phyloP scores from a whole-genome alignment of 2,888 invertebrate genomes.

The Drosophila pseudotakahashii region DNA sequence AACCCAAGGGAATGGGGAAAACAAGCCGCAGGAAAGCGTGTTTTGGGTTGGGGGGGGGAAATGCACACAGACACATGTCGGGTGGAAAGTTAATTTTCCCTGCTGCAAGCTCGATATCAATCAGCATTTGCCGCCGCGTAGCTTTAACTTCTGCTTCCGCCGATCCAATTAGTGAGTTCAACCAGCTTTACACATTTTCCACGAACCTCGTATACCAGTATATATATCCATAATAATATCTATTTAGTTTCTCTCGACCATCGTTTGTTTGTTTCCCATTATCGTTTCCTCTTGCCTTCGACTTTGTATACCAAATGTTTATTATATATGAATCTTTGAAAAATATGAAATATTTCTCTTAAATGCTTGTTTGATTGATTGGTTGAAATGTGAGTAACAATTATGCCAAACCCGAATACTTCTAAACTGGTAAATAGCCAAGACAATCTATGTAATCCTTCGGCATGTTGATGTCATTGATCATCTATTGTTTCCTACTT shows the following conservation, averaged over 20 bases:
- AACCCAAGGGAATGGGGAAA: slow-evolving; percentile 37
- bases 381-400: slow-evolving; percentile 84
- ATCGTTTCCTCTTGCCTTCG: slow-evolving; percentile 64
- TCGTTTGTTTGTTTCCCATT: slow-evolving; percentile 53
- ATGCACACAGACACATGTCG: slow-evolving; percentile 13
- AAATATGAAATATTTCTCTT: slow-evolving; percentile 81
- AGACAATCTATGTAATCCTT: slow-evolving; percentile 44
- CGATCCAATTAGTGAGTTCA: slow-evolving; percentile 5
- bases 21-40: slow-evolving; percentile 21
- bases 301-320: slow-evolving; percentile 55
- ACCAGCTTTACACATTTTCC: slow-evolving; percentile 1
- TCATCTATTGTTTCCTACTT: slow-evolving; percentile 19
- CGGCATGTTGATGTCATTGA: slow-evolving; percentile 57
- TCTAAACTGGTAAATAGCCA: slow-evolving; percentile 66
- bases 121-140: slow-evolving; percentile 25
- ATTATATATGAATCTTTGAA: slow-evolving; percentile 60
- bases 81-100: slow-evolving; percentile 11
- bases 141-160: slow-evolving; percentile 18
- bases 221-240: slow-evolving; percentile 45
- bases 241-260: slow-evolving; percentile 57
- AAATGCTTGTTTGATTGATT: slow-evolving; percentile 83
- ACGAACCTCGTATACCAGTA: slow-evolving; percentile 6
- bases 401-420: slow-evolving; percentile 72
- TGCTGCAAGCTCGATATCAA: slow-evolving; percentile 18
- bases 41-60: neutral